A percentile compares a stretch with the other conserved stretches of the same genome.
Evolutionary conservation across 2,797 vertebrate species (phyloP).

Genomic region (Gymnopithys bicolor): DNA sequence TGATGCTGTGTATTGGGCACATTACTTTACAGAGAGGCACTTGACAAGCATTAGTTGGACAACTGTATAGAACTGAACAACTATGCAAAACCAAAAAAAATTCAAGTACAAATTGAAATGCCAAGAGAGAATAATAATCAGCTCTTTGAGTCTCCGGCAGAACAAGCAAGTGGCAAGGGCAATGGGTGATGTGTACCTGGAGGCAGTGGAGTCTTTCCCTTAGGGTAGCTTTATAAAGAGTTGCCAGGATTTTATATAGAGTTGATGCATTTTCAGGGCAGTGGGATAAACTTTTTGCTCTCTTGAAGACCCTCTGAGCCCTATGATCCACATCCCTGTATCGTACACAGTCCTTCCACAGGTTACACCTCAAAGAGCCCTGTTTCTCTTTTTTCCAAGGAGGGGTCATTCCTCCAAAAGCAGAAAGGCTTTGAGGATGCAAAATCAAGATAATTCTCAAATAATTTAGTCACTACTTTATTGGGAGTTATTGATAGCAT

Average conservation of each 20-base stretch:
- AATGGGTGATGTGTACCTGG: accelerated
- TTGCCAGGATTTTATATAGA: neutral
- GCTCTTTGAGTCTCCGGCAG: neutral
- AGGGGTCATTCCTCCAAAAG: neutral
- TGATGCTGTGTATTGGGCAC: neutral
- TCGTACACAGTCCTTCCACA: neutral
- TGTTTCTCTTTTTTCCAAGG: neutral
- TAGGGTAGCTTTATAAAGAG: neutral
- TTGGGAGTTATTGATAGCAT: neutral
- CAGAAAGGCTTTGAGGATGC: neutral
- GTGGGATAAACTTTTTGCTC: neutral
- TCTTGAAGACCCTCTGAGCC: neutral
- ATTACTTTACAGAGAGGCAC: neutral
- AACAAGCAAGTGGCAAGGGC: neutral
- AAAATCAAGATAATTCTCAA: neutral
- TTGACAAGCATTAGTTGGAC: neutral
- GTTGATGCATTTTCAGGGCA: neutral
- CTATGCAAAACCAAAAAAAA: neutral
- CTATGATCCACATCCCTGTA: neutral
- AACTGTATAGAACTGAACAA: neutral
- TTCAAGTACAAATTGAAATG: neutral
- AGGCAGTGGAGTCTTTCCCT: neutral
- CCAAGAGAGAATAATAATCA: neutral
- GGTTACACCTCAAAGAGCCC: accelerated
- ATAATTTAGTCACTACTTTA: neutral